Percentiles rank a stretch among this genome's conserved stretches.
Evolutionary conservation across 2,113 vertebrate species (phyloP).

Genomic region (Thermophis baileyi): DNA sequence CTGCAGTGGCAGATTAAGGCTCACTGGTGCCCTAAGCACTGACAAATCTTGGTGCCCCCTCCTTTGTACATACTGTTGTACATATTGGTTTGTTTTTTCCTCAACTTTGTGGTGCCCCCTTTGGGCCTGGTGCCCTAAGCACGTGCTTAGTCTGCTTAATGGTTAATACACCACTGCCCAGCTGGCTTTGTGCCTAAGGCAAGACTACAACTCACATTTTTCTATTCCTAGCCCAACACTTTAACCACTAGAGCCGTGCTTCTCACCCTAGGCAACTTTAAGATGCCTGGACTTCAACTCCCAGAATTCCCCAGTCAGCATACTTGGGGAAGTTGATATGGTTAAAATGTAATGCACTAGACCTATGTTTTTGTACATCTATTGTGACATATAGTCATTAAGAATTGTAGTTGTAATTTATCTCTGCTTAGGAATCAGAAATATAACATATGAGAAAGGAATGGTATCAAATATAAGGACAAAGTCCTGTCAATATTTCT

Average conservation of each 20-base stretch:
- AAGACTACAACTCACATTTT: neutral
- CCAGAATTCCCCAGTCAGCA: neutral
- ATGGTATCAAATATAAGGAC: neutral
- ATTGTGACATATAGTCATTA: neutral
- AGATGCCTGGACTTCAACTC: neutral
- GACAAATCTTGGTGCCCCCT: too few species aligned
- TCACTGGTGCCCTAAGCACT: too few species aligned
- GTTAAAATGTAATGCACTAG: neutral
- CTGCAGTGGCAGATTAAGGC: too few species aligned
- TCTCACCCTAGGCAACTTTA: neutral
- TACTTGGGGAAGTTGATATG: neutral
- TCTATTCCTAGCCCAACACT: neutral
- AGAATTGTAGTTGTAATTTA: neutral
- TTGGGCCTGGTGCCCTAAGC: too few species aligned
- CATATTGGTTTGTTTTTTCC: too few species aligned
- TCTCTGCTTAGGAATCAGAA: neutral
- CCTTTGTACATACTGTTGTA: too few species aligned
- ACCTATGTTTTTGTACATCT: neutral
- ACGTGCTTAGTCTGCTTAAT: too few species aligned
- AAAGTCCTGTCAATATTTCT: neutral
- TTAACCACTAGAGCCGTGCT: neutral
- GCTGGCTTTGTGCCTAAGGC: neutral
- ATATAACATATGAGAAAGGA: neutral
- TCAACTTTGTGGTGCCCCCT: too few species aligned
- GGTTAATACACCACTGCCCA: too few species aligned